A percentile compares a stretch with the other conserved stretches of the same genome.
Conservation (phyloP, 64 coral and sea anemone species). For the Stichodactyla helianthus region DNA sequence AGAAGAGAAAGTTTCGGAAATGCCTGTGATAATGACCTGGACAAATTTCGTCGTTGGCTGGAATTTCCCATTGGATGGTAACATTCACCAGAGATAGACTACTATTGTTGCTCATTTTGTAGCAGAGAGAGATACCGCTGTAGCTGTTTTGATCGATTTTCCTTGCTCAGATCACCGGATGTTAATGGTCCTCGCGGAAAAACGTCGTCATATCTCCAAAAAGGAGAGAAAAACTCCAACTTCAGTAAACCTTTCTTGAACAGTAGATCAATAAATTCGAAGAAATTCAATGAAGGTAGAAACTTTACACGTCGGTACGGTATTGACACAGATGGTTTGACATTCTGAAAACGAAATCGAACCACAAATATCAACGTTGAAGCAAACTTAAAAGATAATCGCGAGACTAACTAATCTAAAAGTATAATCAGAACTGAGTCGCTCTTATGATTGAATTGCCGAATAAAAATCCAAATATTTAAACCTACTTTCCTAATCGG, state of each 20-base stretch:
- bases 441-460: not conserved
- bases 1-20: not conserved
- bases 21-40: not conserved
- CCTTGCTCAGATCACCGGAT: not conserved
- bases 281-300: not conserved
- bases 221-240: not conserved
- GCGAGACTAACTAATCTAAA: not conserved
- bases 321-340: not conserved
- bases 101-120: not conserved
- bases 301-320: not conserved
- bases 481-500: not conserved
- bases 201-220: not conserved
- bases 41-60: not conserved
- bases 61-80: not conserved
- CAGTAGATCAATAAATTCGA: not conserved
- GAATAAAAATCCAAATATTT: not conserved
- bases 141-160: not conserved
- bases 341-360: not conserved
- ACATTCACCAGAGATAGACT: not conserved
- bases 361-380: not conserved
- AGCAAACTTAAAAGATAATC: no score
- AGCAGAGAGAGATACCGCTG: not conserved
- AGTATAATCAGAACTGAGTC: not conserved
- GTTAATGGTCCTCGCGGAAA: not conserved
- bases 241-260: not conserved